A percentile compares a stretch with the other conserved stretches of the same genome.
Conservation (phyloP, 2,888 invertebrate genomes). For the Drosophila cognata region DNA sequence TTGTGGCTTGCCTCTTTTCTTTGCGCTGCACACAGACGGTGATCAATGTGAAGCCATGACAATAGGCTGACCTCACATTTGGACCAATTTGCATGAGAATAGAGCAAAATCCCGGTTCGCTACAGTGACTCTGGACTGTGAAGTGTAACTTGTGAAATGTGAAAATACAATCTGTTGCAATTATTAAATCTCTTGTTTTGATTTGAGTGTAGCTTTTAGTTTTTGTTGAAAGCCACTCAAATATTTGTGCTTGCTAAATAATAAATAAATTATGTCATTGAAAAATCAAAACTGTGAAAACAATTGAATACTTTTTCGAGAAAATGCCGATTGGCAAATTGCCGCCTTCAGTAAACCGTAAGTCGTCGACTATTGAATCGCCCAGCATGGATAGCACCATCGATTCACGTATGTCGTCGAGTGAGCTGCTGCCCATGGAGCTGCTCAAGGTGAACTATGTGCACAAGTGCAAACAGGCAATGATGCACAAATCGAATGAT, state of each 20-base stretch:
- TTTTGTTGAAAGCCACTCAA: constrained; percentile 1
- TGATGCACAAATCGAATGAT: constrained; percentile 74
- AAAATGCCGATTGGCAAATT: constrained; percentile 80
- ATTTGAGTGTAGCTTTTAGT: constrained; percentile 1
- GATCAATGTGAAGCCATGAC: constrained; percentile 23
- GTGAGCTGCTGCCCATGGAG: constrained; percentile 84
- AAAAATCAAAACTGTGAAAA: constrained; percentile 2
- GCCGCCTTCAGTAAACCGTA: constrained; percentile 55
- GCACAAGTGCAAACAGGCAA: constrained; percentile 81
- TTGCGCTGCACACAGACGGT: constrained; percentile 9
- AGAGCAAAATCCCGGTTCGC: constrained; percentile 11
- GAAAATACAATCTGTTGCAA: constrained; percentile 53
- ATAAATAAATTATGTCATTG: not conserved
- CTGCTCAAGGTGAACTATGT: constrained; percentile 84
- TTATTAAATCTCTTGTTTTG: constrained; percentile 17
- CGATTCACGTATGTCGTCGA: constrained; percentile 81
- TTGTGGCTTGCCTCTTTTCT: constrained; percentile 21
- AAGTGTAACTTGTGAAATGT: constrained; percentile 47
- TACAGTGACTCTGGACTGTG: constrained; percentile 11
- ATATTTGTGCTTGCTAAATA: constrained; percentile 9
- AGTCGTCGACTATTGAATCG: constrained; percentile 57
- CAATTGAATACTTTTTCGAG: constrained; percentile 35
- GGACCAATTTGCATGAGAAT: constrained; percentile 54
- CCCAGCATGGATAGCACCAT: constrained; percentile 75
- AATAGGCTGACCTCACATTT: constrained; percentile 45